A percentile compares a stretch with the other conserved stretches of the same genome.
Conservation (phyloP, 2,113 vertebrate species). For the Cyanocitta stelleri region DNA sequence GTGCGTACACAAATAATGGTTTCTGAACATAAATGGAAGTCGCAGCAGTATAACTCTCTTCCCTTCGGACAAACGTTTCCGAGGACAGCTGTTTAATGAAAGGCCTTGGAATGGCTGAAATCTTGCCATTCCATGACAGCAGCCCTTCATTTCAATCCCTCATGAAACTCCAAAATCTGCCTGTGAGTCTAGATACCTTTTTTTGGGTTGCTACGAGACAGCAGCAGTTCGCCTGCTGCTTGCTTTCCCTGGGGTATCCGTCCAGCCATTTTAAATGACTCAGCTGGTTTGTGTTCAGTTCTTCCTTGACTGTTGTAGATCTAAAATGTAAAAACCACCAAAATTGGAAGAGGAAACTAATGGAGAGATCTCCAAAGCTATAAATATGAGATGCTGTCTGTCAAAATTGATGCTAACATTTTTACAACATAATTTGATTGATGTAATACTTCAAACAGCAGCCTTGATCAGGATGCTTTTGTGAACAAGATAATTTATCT, state of each 20-base stretch:
- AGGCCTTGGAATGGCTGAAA: background rate
- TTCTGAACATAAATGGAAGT: background rate
- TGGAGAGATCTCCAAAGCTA: background rate
- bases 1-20: background rate
- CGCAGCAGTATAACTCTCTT: background rate
- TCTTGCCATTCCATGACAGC: background rate
- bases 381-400: conserved; percentile 44
- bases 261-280: background rate
- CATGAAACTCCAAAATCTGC: background rate
- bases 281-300: background rate
- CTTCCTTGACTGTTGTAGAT: background rate
- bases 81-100: background rate
- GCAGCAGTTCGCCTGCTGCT: background rate
- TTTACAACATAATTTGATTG: conserved; percentile 56
- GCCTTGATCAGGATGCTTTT: conserved; percentile 51
- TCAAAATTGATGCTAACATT: conserved; percentile 49
- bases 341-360: background rate
- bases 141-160: background rate
- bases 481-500: conserved; percentile 64
- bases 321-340: background rate
- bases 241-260: rapidly evolving
- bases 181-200: background rate
- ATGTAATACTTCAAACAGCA: conserved; percentile 44
- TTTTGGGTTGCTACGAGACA: background rate
- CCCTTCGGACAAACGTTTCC: background rate